These are phyloP conservation scores for Apis florea DNA, from an alignment of 1,140 invertebrate genomes.

Conservation along the genomic window DNA sequence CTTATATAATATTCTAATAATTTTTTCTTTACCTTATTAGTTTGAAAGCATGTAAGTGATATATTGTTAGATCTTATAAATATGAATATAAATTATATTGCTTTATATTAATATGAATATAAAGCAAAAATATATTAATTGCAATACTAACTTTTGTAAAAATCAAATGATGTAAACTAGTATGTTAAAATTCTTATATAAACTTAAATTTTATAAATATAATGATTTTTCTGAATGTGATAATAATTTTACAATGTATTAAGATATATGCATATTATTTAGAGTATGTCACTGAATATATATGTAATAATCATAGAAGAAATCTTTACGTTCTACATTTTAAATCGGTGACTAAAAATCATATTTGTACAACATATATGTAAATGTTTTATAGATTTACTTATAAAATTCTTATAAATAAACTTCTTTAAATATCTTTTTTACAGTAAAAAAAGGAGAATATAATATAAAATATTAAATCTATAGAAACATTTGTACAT, in stretches of 20 bases:
- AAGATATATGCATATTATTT: neutral
- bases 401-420: conserved; percentile 59
- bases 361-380: conserved; percentile 68
- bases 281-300: no score
- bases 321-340: conserved; percentile 72
- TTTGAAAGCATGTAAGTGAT: neutral
- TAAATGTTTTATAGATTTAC: conserved; percentile 63
- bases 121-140: neutral
- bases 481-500: conserved; percentile 11
- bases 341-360: conserved; percentile 70
- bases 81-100: neutral
- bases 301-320: neutral
- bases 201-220: no score
- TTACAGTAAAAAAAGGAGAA: conserved; percentile 65
- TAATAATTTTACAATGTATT: neutral
- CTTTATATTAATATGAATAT: neutral
- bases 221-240: neutral
- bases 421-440: conserved; percentile 58
- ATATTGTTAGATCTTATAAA: neutral
- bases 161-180: neutral
- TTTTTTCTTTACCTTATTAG: neutral
- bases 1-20: neutral
- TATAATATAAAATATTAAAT: conserved; percentile 3
- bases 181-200: no score
- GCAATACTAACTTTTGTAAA: neutral